phyloP scores from a whole-genome alignment of 2,888 invertebrate genomes.

The Salpingus planirostris region DNA sequence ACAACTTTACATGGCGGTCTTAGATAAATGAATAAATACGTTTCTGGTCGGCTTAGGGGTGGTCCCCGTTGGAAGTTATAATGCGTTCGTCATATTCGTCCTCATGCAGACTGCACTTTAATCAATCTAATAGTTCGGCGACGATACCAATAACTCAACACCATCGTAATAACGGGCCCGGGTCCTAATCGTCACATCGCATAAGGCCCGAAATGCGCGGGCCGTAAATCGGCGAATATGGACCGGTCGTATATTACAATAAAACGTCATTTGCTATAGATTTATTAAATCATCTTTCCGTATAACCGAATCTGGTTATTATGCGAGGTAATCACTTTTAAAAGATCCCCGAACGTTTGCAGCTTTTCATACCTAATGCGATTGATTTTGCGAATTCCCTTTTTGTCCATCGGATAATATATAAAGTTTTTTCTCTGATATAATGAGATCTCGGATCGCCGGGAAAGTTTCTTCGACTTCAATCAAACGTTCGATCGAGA shows the following conservation, averaged over 20 bases:
- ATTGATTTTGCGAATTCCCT: no score
- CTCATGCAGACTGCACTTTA: slow-evolving; percentile 32
- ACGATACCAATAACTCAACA: slow-evolving; percentile 36
- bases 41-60: no score
- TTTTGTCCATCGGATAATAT: no score
- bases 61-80: no score
- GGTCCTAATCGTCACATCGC: slow-evolving; percentile 19
- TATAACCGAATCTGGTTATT: slow-evolving; percentile 37
- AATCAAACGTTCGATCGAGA: slow-evolving; percentile 11
- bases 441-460: no score
- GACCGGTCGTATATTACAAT: slow-evolving; percentile 40
- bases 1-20: no score
- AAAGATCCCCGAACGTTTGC: no score
- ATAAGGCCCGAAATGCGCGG: slow-evolving; percentile 23
- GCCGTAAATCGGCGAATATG: slow-evolving; percentile 31
- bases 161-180: slow-evolving; percentile 21
- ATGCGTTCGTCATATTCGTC: slow-evolving; percentile 32
- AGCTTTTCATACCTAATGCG: no score
- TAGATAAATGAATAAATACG: no score
- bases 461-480: no score
- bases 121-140: slow-evolving; percentile 39
- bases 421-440: no score
- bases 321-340: slow-evolving; percentile 39
- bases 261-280: slow-evolving; percentile 43
- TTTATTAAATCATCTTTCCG: slow-evolving; percentile 41